Evolutionary conservation across 2,797 vertebrate species (phyloP).

Genomic region (Gobio occitaniae): DNA sequence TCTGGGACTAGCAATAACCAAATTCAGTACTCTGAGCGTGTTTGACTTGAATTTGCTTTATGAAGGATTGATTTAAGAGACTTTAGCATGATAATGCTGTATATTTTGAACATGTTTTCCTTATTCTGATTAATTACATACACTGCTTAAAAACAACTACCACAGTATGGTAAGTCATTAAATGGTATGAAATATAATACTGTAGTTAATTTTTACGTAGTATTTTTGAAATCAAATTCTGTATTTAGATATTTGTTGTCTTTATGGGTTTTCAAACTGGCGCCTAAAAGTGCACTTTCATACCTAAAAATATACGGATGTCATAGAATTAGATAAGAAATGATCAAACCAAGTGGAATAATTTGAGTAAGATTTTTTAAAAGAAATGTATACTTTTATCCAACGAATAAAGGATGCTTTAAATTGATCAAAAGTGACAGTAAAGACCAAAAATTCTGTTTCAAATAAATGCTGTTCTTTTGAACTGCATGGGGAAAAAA

Average conservation of each 20-base stretch:
- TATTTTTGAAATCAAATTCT: background rate
- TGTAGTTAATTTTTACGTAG: no score
- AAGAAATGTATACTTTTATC: background rate
- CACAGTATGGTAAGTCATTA: background rate
- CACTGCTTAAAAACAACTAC: background rate
- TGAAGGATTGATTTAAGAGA: background rate
- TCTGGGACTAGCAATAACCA: background rate
- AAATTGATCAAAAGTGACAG: background rate
- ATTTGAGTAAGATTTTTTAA: background rate
- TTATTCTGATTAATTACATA: background rate
- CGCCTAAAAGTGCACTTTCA: background rate
- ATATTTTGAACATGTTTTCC: background rate
- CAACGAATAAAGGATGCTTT: background rate
- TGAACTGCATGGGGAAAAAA: no score
- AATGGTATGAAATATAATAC: background rate
- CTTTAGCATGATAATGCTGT: no score
- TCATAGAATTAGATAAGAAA: background rate
- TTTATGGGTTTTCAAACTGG: background rate
- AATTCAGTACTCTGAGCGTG: background rate
- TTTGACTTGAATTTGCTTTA: background rate
- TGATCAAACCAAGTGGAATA: background rate
- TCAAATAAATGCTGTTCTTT: no score
- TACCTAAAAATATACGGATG: background rate
- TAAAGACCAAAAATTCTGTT: background rate
- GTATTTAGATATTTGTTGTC: background rate